Evolutionary conservation across 2,797 vertebrate species (phyloP).

Genomic region (Paratrypauchen microcephalus): DNA sequence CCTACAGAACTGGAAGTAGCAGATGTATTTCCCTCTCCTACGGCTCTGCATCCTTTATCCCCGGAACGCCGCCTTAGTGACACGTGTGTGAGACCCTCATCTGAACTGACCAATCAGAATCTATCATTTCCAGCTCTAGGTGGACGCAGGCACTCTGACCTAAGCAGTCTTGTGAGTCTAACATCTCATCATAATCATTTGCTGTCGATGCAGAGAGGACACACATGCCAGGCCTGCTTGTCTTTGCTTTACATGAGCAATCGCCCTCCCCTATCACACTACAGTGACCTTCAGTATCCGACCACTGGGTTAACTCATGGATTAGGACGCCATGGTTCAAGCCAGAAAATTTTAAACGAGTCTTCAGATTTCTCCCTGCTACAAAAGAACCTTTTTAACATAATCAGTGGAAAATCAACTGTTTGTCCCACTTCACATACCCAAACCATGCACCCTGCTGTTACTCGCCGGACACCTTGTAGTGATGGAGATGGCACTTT

Average conservation of each 20-base stretch:
- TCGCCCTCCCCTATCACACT: slow-evolving; percentile 13
- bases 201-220: slow-evolving; percentile 26
- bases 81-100: slow-evolving; percentile 34
- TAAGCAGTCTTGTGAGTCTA: slow-evolving; percentile 60
- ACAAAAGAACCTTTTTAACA: slow-evolving; percentile 77
- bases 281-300: slow-evolving; percentile 39
- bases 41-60: slow-evolving; percentile 18
- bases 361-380: slow-evolving; percentile 72
- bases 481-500: slow-evolving; percentile 52
- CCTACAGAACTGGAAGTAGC: slow-evolving; percentile 33
- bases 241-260: slow-evolving; percentile 52
- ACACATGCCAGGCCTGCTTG: slow-evolving; percentile 66
- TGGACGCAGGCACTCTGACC: slow-evolving; percentile 72
- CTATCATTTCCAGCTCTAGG: slow-evolving; percentile 17
- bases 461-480: slow-evolving; percentile 27
- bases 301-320: slow-evolving; percentile 27
- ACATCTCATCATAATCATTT: slow-evolving; percentile 51
- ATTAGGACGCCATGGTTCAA: slow-evolving; percentile 26
- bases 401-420: slow-evolving; percentile 68
- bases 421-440: slow-evolving; percentile 33
- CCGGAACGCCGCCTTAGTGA: slow-evolving; percentile 70
- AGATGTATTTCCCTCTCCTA: slow-evolving; percentile 29
- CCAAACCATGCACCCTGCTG: slow-evolving; percentile 38
- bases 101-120: slow-evolving; percentile 25
- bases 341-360: slow-evolving; percentile 54